Evolutionary conservation across 2,113 vertebrate species (phyloP).

Genomic region (Clarias gariepinus): DNA sequence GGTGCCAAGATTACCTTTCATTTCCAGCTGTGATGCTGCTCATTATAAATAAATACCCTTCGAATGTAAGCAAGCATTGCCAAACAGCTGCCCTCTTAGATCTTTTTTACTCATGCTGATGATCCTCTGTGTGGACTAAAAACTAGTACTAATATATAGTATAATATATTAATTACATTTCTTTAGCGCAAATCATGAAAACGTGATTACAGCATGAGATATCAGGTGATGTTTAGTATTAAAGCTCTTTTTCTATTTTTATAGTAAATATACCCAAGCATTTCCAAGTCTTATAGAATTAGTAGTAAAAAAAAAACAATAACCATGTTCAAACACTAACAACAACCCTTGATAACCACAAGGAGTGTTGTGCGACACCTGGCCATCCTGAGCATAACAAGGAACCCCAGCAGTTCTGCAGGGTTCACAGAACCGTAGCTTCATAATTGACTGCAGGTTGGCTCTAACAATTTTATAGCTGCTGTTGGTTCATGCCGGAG

Average conservation of each 20-base stretch:
- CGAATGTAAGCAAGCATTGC: not conserved
- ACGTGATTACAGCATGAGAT: not conserved
- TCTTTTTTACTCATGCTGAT: not conserved
- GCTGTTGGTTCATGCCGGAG: not conserved
- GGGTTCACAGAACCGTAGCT: not conserved
- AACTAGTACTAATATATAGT: not conserved
- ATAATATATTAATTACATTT: not conserved
- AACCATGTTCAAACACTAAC: too few species aligned
- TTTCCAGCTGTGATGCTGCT: not conserved
- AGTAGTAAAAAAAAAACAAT: too few species aligned
- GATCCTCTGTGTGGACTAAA: not conserved
- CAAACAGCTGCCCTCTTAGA: not conserved
- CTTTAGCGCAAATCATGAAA: not conserved
- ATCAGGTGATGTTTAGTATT: constrained; percentile 36
- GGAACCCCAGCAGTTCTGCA: not conserved
- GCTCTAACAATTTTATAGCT: not conserved
- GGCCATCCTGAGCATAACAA: not conserved
- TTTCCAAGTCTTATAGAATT: not conserved
- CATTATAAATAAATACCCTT: not conserved
- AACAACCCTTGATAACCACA: not conserved
- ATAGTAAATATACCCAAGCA: constrained; percentile 37
- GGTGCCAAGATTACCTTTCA: not conserved
- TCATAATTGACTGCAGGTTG: not conserved
- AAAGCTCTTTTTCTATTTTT: constrained; percentile 46
- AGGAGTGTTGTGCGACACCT: not conserved